These are phyloP conservation scores for Acrocera orbiculus DNA, from an alignment of 2,888 invertebrate genomes.

Conservation along the genomic window DNA sequence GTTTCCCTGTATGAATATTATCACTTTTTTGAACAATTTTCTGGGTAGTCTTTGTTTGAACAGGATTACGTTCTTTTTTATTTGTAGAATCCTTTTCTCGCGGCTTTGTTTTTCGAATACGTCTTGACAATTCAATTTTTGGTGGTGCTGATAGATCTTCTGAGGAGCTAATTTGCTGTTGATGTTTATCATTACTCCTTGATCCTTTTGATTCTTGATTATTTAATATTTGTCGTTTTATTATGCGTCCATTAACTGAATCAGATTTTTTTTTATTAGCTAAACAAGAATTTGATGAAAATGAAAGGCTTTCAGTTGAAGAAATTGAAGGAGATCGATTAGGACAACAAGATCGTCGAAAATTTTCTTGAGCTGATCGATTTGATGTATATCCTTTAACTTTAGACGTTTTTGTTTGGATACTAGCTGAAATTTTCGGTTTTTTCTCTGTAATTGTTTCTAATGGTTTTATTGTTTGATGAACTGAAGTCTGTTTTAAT, in stretches of 20 bases:
- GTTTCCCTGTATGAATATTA: no score
- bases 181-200: conserved; percentile 33
- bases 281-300: no score
- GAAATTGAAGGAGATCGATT: conserved; percentile 11
- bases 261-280: no score
- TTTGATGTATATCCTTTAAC: conserved; percentile 1
- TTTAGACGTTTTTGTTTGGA: not conserved
- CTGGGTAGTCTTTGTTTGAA: no score
- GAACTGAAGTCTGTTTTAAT: conserved; percentile 22
- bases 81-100: conserved; percentile 11
- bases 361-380: conserved; percentile 18
- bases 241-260: conserved; percentile 15
- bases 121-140: conserved; percentile 17
- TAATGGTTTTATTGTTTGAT: conserved; percentile 23
- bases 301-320: conserved; percentile 13
- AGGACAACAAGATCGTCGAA: conserved; percentile 7
- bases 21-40: no score
- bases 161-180: conserved; percentile 34
- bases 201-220: no score
- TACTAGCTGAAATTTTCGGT: conserved; percentile 12
- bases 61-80: no score
- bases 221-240: conserved; percentile 2
- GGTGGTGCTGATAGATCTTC: conserved; percentile 31
- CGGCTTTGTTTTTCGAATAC: conserved; percentile 8
- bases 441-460: conserved; percentile 29